Percentiles rank a stretch among this genome's conserved stretches.
phyloP scores from a whole-genome alignment of 2,113 vertebrate species.

The Uropsilus gracilis region DNA sequence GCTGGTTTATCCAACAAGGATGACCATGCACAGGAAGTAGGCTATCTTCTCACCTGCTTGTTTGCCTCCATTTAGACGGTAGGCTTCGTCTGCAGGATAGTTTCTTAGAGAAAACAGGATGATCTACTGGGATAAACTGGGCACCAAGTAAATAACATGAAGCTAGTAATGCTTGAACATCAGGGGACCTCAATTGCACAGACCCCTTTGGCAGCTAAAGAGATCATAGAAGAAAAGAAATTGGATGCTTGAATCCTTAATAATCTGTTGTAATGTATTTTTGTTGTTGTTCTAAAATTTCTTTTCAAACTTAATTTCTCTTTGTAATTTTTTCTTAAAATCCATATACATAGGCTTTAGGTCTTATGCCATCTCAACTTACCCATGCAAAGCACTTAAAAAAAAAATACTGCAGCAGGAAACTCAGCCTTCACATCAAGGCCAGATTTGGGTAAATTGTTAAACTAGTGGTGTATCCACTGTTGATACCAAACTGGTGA shows the following conservation, averaged over 20 bases:
- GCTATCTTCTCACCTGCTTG: not conserved
- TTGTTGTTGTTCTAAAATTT: not conserved
- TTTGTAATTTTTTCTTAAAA: not conserved
- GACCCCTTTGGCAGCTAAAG: not conserved
- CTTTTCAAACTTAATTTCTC: not conserved
- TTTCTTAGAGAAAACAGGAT: not conserved
- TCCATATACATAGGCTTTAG: not conserved
- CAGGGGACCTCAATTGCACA: not conserved
- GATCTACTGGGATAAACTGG: not conserved
- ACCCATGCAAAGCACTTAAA: not conserved
- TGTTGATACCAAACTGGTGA: not conserved
- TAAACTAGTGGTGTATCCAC: not conserved
- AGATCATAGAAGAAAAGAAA: not conserved
- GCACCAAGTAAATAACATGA: not conserved
- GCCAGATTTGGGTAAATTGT: not conserved
- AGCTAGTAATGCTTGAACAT: not conserved
- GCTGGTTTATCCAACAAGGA: not conserved
- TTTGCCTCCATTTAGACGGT: not conserved
- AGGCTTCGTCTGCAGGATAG: not conserved
- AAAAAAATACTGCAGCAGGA: not conserved
- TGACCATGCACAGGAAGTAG: not conserved
- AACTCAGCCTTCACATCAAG: not conserved
- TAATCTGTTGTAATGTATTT: not conserved
- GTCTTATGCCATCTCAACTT: not conserved
- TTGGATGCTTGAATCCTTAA: not conserved